Evolutionary conservation across 2,797 vertebrate genomes (phyloP).

Genomic region (Glyptemys insculpta): DNA sequence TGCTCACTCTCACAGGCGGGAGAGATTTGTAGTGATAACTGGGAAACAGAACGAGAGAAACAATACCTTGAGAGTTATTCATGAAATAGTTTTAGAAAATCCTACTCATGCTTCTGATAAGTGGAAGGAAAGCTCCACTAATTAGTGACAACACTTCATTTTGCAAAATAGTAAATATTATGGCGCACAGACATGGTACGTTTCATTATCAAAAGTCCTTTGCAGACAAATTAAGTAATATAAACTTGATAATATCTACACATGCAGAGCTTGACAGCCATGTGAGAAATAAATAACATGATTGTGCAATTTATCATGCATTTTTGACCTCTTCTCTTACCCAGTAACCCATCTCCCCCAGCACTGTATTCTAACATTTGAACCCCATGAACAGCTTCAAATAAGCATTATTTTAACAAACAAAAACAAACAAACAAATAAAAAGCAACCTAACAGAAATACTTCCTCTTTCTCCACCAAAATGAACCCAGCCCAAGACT

Average conservation of each 20-base stretch:
- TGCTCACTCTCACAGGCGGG: slow-evolving; percentile 62
- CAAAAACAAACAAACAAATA: not conserved
- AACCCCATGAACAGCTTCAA: not conserved
- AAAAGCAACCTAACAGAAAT: not conserved
- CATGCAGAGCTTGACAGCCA: not conserved
- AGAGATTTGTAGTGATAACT: slow-evolving; percentile 77
- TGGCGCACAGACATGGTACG: not conserved
- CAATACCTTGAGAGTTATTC: not conserved
- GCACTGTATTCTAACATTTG: slow-evolving; percentile 5
- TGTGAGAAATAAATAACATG: slow-evolving; percentile 24
- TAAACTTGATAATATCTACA: not conserved
- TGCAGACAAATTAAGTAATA: not conserved
- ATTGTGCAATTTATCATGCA: not conserved
- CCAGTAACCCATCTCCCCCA: not conserved
- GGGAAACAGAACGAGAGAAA: slow-evolving; percentile 30
- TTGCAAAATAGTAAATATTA: slow-evolving; percentile 28
- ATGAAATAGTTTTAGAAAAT: not conserved
- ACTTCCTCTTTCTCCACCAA: not conserved
- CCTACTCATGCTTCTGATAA: not conserved
- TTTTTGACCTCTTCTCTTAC: slow-evolving; percentile 20
- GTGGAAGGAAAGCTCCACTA: not conserved
- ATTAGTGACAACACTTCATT: not conserved
- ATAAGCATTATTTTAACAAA: not conserved
- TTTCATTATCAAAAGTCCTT: not conserved
- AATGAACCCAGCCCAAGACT: not conserved